Evolutionary conservation across 2,888 invertebrate genomes (phyloP).

Genomic region (Imbricaverruca yamaguchii): DNA sequence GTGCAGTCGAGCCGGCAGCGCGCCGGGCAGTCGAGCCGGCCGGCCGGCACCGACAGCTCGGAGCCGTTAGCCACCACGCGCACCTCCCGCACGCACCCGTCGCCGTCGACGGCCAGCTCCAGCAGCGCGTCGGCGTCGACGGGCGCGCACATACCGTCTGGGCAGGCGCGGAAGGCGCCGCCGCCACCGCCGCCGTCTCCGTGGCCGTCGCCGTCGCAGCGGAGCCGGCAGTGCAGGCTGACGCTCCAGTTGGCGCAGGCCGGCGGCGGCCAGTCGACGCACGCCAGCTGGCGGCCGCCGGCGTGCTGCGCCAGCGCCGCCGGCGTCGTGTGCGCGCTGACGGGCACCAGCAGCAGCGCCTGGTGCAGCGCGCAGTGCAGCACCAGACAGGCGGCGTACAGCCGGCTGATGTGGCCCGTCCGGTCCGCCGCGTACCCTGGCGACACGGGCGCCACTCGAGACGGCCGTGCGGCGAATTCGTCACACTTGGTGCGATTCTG

Average conservation of each 20-base stretch:
- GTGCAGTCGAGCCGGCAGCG: constrained; percentile 57
- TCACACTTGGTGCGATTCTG: too few species aligned
- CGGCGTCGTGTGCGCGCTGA: constrained; percentile 17
- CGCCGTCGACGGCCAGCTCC: not conserved
- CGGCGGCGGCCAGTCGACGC: not conserved
- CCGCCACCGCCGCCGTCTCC: not conserved
- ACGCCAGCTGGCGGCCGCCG: not conserved
- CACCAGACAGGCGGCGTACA: constrained; percentile 67
- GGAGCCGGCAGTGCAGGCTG: not conserved
- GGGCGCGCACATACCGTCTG: not conserved
- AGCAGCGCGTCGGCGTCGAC: not conserved
- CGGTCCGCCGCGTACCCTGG: constrained; percentile 61
- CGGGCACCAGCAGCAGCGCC: constrained; percentile 50
- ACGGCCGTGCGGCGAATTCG: too few species aligned
- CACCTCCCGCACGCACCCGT: not conserved
- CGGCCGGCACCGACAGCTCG: not conserved
- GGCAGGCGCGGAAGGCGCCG: not conserved
- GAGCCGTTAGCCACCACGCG: not conserved
- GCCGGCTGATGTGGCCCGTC: constrained; percentile 74
- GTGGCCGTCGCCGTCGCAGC: not conserved
- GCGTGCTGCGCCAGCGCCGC: not conserved
- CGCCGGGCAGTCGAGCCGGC: constrained; percentile 43
- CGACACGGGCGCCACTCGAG: not conserved
- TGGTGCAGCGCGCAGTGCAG: constrained; percentile 72
- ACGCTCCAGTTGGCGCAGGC: not conserved